These are phyloP conservation scores for Hemithea aestivaria DNA, from an alignment of 2,888 invertebrate species.

Conservation along the genomic window DNA sequence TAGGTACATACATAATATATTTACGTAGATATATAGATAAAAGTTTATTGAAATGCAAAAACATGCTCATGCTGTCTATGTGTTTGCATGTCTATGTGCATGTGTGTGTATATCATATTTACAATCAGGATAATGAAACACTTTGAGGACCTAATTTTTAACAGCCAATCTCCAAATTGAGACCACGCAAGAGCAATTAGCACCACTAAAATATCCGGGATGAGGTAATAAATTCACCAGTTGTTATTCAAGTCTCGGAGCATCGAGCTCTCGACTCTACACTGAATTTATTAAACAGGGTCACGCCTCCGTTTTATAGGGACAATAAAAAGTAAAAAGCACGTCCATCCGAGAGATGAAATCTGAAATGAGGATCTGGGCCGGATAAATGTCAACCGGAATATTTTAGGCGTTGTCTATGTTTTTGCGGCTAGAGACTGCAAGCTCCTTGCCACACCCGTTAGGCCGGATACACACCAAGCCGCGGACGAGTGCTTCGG, in stretches of 20 bases:
- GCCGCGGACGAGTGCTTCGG: too few species aligned
- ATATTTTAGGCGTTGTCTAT: conserved; percentile 19
- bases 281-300: conserved; percentile 52
- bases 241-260: conserved; percentile 46
- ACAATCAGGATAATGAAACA: too few species aligned
- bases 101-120: too few species aligned
- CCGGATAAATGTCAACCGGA: conserved; percentile 11
- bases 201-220: conserved; percentile 25
- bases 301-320: conserved; percentile 61
- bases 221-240: conserved; percentile 36
- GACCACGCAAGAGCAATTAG: conserved; percentile 26
- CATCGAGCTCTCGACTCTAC: conserved; percentile 30
- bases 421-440: not conserved
- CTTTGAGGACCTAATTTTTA: too few species aligned
- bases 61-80: too few species aligned
- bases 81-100: too few species aligned
- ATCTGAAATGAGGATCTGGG: conserved; percentile 54
- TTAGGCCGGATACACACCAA: too few species aligned
- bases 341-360: conserved; percentile 66
- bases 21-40: too few species aligned
- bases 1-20: too few species aligned
- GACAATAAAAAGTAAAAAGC: conserved; percentile 68
- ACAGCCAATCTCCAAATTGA: too few species aligned
- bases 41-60: too few species aligned
- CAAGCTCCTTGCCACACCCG: too few species aligned